Percentiles rank a stretch among this genome's conserved stretches.
Evolutionary conservation across 2,797 vertebrate species (phyloP).

Genomic region (Pyrocephalus nanus): DNA sequence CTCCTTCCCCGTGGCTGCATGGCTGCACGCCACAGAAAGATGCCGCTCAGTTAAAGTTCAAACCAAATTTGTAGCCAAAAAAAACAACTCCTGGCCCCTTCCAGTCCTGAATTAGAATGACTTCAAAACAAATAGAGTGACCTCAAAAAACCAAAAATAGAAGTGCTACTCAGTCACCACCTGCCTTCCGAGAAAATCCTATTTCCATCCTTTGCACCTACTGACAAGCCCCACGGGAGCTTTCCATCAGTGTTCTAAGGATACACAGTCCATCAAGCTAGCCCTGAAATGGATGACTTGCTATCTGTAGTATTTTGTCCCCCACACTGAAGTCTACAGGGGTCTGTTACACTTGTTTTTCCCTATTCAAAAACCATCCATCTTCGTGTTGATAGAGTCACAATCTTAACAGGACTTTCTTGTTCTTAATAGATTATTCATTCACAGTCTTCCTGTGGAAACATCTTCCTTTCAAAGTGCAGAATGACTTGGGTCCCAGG

Average conservation of each 20-base stretch:
- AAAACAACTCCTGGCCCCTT: not conserved
- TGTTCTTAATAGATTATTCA: not conserved
- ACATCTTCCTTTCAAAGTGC: not conserved
- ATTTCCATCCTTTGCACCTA: not conserved
- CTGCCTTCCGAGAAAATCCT: slow-evolving; percentile 18
- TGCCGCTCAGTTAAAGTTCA: not conserved
- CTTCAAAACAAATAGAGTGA: slow-evolving; percentile 51
- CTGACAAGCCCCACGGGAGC: not conserved
- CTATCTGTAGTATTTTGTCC: not conserved
- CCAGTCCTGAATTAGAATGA: slow-evolving; percentile 13
- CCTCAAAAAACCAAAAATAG: slow-evolving; percentile 22
- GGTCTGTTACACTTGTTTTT: not conserved
- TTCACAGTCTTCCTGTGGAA: not conserved
- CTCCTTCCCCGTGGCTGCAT: not conserved
- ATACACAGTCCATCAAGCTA: not conserved
- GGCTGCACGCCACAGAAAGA: not conserved
- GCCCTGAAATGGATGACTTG: not conserved
- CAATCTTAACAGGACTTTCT: not conserved
- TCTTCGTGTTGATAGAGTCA: not conserved
- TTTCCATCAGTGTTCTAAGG: not conserved
- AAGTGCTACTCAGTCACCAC: not conserved
- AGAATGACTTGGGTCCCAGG: not conserved
- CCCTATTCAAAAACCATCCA: not conserved
- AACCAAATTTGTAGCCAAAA: not conserved
- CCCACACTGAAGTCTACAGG: not conserved